Base-by-base conservation (phyloP, 1,140 invertebrate species). In the Lordiphosa stackelbergi region DNA sequence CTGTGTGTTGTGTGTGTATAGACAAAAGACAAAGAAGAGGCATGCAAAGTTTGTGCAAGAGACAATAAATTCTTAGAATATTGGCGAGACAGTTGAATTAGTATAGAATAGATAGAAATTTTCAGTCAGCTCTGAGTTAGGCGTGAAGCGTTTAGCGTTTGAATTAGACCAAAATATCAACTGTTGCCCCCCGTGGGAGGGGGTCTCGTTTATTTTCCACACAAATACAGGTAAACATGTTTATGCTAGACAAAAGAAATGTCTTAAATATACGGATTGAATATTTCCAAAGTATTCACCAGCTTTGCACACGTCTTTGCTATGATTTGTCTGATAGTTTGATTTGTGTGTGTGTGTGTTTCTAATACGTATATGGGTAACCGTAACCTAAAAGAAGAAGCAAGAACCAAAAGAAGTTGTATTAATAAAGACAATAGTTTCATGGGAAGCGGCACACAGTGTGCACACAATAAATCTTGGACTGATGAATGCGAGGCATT, bases 311-410 rank as follows among this genome's bases (percentile, higher is more conserved):
- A 66, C 43, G 57, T 40, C 62, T 42, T 65, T 61, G 60, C 24
- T 31, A 41, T 28, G 13, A 7, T 40, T 61, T 66, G 34, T 31
- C 41, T 28, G 13, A 12, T 28, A 37, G n/a, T 48, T 37, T 42
- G 5, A 47, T 41, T 48, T 48, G 43, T 48, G 38, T 43, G 7
- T 46, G 7, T 34, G 38, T 12, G 13, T 35, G 8, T 58, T 64
- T 48, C 48, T 81, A 83, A 83, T 75, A 72, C 58, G 71, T 61
- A 70, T 81, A 81, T 55, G 60, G 77, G 57, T 81, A 81, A 74
- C 75, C 74, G 62, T 79, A 79, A 72, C 77, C 77, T 81, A 81
- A 83, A 81, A 81, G 51, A 63, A 83, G 53, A 60, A 64, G 62
- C 47, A 66, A 41, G 62, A 62, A 56, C 53, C 56, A 53, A 40